Evolutionary conservation across 1,140 invertebrate genomes (phyloP).

Genomic region (Drosophila ogumai): DNA sequence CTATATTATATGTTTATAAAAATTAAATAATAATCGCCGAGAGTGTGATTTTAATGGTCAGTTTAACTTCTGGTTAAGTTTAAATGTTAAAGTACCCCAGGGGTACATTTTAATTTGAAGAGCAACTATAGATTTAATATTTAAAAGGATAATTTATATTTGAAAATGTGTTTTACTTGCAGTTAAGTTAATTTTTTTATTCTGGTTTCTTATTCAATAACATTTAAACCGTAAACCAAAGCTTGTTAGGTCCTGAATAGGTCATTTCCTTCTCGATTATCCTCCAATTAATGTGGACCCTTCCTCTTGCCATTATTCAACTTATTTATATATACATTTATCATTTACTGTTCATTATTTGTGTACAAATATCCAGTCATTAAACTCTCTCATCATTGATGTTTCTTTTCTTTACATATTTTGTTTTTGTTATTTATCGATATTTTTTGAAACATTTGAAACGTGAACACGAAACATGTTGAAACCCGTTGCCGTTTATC

Average conservation of each 20-base stretch:
- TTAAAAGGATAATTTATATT: neutral
- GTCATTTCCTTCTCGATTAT: neutral
- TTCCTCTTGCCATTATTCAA: neutral
- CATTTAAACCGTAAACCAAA: neutral
- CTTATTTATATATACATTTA: neutral
- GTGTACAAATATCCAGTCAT: conserved; percentile 26
- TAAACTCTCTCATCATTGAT: conserved; percentile 42
- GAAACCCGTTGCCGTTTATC: conserved; percentile 38
- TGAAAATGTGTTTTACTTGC: neutral
- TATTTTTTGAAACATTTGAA: conserved; percentile 45
- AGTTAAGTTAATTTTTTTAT: neutral
- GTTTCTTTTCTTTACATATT: conserved; percentile 54
- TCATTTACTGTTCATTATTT: conserved; percentile 29
- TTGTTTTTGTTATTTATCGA: conserved; percentile 57
- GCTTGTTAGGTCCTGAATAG: neutral
- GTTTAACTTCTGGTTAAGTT: neutral
- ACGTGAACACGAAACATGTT: conserved; percentile 43
- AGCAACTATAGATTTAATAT: too few species aligned
- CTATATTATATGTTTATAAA: neutral
- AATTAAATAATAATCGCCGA: neutral
- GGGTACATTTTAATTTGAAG: too few species aligned
- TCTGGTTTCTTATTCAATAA: neutral
- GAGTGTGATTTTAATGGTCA: neutral
- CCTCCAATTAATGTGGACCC: neutral
- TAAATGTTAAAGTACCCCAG: too few species aligned